Base-by-base conservation (phyloP, 1,140 invertebrate genomes). In the Danaus melanippus region DNA sequence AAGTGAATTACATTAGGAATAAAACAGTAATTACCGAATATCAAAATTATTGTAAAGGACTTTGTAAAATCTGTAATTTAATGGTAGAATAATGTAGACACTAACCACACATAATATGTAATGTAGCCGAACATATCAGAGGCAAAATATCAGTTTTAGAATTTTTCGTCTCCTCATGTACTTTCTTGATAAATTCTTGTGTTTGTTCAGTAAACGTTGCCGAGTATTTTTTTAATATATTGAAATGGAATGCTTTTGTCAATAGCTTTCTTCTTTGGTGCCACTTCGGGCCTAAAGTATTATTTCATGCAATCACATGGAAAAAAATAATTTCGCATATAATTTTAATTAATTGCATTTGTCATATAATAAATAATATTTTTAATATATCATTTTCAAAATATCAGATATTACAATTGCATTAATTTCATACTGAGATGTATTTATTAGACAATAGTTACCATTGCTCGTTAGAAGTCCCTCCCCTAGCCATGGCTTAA, bases 201-300 rank as follows among this genome's bases (percentile, higher is more conserved):
- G 63, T 56, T 10, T 81, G 69, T 46, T 82, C 79, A 8, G 61
- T 71, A 43, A 86, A 73, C 2, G 59, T 70, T 5, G 42, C 10
- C 10, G 53, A 64, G 50, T 95, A 96, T 66, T 93, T 90, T 58
- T 95, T 90, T 3, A 97, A 81, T 47, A 96, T 96, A 55, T 91
- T 91, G 74, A 95, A 95, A 74, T 97, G 95, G 74, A 96, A 96
- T 0, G 93, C 91, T 12, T 94, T 93, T 3, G 95, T 96, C 8
- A 96, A 70, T 43, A 96, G 86, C 83, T 94, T 95, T 41, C 95
- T 78, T 47, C 93, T 76, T 0, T 69, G 77, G 11, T 90, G 89
- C 95, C 95, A 97, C 87, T 95, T 94, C 8, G 84, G 74, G 10
- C 93, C 93, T 82, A 48, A 32, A 66, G 66, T 39, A 39, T 40